phyloP scores from a whole-genome alignment of 1,140 invertebrate genomes.

The Lasioglossum albipes region DNA sequence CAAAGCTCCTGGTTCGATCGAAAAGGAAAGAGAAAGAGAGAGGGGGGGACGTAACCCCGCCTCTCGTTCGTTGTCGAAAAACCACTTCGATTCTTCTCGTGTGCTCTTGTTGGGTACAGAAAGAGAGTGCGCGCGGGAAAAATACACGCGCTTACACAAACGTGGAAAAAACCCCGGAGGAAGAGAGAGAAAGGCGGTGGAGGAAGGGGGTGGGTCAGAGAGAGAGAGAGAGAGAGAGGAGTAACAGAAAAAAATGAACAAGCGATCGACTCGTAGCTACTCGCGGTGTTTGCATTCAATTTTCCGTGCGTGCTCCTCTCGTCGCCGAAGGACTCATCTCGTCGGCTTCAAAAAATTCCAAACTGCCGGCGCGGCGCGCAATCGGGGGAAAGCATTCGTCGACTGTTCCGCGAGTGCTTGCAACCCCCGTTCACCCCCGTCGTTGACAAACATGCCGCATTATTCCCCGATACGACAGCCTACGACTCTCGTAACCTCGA shows the following conservation, averaged over 20 bases:
- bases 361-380: background rate
- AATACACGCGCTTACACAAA: no score
- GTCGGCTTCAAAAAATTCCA: slow-evolving; percentile 18
- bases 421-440: background rate
- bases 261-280: slow-evolving; percentile 25
- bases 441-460: slow-evolving; percentile 25
- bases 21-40: no score
- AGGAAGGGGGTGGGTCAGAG: no score
- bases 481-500: slow-evolving; percentile 32
- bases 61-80: slow-evolving; percentile 19
- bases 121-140: background rate
- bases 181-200: background rate
- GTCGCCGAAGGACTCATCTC: slow-evolving; percentile 24
- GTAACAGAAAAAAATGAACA: background rate
- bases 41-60: background rate
- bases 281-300: slow-evolving; percentile 36
- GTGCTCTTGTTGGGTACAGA: background rate
- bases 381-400: slow-evolving; percentile 11
- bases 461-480: slow-evolving; percentile 36
- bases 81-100: slow-evolving; percentile 16
- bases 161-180: background rate
- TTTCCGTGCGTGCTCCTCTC: slow-evolving; percentile 13
- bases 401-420: slow-evolving; percentile 30
- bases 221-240: background rate
- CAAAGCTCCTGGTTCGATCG: background rate